A percentile compares a stretch with the other conserved stretches of the same genome.
These are phyloP conservation scores for Drosophila fungiperda DNA, from an alignment of 2,888 invertebrate species.

Conservation along the genomic window DNA sequence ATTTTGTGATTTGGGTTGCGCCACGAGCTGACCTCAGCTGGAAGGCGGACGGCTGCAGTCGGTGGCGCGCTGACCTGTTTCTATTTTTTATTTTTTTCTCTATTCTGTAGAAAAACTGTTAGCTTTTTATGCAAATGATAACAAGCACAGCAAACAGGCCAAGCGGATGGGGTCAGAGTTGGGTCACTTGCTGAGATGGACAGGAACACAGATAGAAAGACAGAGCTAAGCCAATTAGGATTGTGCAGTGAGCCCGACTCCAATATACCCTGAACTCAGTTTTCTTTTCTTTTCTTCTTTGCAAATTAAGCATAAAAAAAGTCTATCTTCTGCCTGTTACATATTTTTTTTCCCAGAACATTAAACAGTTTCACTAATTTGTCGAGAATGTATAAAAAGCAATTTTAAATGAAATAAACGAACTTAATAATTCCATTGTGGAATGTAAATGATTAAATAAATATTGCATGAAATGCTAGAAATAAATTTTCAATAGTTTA, in stretches of 20 bases:
- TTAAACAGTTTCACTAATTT: no score
- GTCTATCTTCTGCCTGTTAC: no score
- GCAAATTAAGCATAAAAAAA: no score
- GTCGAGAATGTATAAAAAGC: no score
- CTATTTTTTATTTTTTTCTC: not conserved
- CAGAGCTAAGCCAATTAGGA: not conserved
- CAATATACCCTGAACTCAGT: not conserved
- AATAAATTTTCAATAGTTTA: not conserved
- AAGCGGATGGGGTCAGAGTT: constrained; percentile 6
- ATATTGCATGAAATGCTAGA: not conserved
- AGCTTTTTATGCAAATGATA: constrained; percentile 61
- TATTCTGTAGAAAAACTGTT: constrained; percentile 3
- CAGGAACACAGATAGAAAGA: not conserved
- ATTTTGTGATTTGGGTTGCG: constrained; percentile 67
- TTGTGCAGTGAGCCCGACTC: not conserved
- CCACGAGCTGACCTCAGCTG: constrained; percentile 29
- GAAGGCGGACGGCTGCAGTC: constrained; percentile 22
- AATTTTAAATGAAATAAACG: not conserved
- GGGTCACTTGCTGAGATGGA: constrained; percentile 14
- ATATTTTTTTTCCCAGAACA: no score
- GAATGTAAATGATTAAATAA: no score
- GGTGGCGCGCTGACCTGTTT: constrained; percentile 49
- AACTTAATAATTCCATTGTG: not conserved
- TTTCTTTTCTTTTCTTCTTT: no score
- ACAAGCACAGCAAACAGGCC: constrained; percentile 17